These are phyloP conservation scores for Martes flavigula DNA, from an alignment of 2,797 vertebrate genomes.

Conservation along the genomic window DNA sequence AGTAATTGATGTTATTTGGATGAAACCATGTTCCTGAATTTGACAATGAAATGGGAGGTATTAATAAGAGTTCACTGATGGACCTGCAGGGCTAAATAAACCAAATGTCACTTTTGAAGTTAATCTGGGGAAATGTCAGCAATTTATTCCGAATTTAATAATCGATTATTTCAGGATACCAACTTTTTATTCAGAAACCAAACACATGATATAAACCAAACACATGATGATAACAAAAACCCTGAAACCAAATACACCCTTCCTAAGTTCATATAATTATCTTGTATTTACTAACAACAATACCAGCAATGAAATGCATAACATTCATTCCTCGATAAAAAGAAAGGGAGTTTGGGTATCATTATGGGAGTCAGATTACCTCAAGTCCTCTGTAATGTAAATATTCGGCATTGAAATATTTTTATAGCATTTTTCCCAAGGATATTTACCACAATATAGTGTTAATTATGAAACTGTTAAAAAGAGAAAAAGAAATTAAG, in stretches of 20 bases:
- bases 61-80: neutral
- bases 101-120: neutral
- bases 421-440: constrained; percentile 47
- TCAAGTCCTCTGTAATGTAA: neutral
- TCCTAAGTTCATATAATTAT: neutral
- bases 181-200: neutral
- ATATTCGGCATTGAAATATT: constrained; percentile 46
- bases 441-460: constrained; percentile 45
- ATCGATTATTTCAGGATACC: neutral
- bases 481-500: constrained; percentile 60
- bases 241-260: neutral
- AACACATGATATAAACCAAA: neutral
- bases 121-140: neutral
- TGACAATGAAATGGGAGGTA: neutral
- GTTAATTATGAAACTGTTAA: constrained; percentile 61
- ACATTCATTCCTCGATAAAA: neutral
- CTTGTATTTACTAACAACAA: neutral
- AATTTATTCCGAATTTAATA: neutral
- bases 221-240: too few species aligned
- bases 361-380: neutral
- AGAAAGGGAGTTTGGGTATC: neutral
- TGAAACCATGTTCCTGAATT: neutral
- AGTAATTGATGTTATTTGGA: constrained; percentile 16
- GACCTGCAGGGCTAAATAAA: neutral
- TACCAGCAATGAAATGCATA: neutral